A percentile compares a stretch with the other conserved stretches of the same genome.
Evolutionary conservation across 2,888 invertebrate species (phyloP).

Genomic region (Xestia xanthographa): DNA sequence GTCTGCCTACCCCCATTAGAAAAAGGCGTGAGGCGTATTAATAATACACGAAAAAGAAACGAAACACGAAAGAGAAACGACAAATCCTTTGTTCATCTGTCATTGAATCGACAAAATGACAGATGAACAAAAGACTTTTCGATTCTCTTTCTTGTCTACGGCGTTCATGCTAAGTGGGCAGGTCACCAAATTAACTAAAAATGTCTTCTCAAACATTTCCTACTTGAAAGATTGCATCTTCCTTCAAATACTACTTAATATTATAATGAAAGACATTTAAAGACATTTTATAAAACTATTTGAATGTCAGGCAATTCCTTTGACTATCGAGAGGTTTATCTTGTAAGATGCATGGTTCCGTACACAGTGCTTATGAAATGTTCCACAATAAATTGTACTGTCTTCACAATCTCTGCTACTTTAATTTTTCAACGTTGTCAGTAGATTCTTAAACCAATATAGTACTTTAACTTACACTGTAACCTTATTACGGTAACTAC

Average conservation of each 20-base stretch:
- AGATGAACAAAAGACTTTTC: too few species aligned
- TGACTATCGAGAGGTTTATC: slow-evolving; percentile 48
- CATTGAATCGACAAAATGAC: too few species aligned
- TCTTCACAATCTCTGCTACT: slow-evolving; percentile 38
- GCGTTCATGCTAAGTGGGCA: too few species aligned
- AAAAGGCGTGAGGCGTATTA: background rate
- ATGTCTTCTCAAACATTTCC: background rate
- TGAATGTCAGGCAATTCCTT: background rate
- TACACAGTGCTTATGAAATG: slow-evolving; percentile 21
- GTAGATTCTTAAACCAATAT: slow-evolving; percentile 13
- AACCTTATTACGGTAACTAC: too few species aligned
- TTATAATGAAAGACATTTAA: background rate
- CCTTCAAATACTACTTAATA: background rate
- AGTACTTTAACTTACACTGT: too few species aligned
- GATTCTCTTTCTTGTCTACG: too few species aligned
- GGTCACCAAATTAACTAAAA: background rate
- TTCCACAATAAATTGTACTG: slow-evolving; percentile 26
- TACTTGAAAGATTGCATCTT: background rate
- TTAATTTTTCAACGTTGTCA: slow-evolving; percentile 8
- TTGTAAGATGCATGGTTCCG: slow-evolving; percentile 44
- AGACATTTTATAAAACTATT: slow-evolving; percentile 23
- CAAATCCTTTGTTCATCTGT: too few species aligned
- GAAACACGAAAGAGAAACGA: too few species aligned
- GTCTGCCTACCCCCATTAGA: too few species aligned
- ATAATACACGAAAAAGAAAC: too few species aligned